phyloP scores from a whole-genome alignment of 2,888 invertebrate genomes.

The Eristalinus sepulchralis region DNA sequence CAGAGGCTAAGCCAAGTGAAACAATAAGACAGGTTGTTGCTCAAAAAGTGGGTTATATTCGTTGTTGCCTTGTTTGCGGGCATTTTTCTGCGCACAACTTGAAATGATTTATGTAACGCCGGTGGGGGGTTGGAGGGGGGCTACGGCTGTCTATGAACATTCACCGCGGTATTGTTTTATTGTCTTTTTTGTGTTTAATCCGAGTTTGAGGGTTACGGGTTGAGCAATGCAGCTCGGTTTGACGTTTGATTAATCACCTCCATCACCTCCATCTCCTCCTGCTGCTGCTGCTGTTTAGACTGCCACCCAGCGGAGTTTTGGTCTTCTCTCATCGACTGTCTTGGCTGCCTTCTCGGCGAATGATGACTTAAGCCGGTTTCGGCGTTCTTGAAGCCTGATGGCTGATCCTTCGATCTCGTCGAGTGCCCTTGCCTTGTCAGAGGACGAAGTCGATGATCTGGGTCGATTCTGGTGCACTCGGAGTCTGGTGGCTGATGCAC shows the following conservation, averaged over 20 bases:
- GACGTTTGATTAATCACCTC: neutral
- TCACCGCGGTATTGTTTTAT: neutral
- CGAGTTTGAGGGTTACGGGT: neutral
- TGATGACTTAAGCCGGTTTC: neutral
- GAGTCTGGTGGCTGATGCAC: neutral
- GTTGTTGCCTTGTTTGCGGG: neutral
- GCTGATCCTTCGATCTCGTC: neutral
- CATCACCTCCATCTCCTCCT: no score
- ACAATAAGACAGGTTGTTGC: constrained; percentile 25
- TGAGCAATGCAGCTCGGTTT: neutral
- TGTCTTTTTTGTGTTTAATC: neutral
- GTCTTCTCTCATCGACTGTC: neutral
- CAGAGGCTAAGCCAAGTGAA: constrained; percentile 8
- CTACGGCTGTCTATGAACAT: neutral
- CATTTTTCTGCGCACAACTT: neutral
- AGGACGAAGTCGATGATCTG: no score
- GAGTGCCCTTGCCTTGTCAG: no score
- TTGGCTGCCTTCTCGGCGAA: neutral
- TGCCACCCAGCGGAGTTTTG: constrained; percentile 23
- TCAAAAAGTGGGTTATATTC: constrained; percentile 45
- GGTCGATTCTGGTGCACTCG: no score
- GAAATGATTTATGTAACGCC: neutral
- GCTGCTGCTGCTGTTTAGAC: neutral
- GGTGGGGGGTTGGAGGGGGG: neutral
- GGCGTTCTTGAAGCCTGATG: neutral